A percentile compares a stretch with the other conserved stretches of the same genome.
Evolutionary conservation across 2,888 invertebrate species (phyloP).

Genomic region (Nymphalis polychloros): DNA sequence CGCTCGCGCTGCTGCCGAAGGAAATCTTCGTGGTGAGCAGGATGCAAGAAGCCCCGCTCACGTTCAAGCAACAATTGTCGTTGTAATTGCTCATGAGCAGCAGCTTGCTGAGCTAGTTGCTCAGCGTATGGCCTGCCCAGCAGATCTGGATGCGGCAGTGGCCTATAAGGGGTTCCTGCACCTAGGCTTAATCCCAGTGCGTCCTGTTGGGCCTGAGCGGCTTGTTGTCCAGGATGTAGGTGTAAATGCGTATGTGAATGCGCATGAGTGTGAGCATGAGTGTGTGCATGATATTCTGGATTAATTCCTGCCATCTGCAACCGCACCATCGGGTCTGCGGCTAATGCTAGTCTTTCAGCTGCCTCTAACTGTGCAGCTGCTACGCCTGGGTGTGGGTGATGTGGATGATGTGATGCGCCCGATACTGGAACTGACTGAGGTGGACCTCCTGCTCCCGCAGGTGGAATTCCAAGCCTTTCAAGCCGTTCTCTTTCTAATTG

Average conservation of each 20-base stretch:
- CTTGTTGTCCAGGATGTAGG: slow-evolving; percentile 88
- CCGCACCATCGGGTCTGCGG: slow-evolving; percentile 95
- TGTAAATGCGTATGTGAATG: slow-evolving; percentile 94
- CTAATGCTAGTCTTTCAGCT: slow-evolving; percentile 90
- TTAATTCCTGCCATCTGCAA: slow-evolving; percentile 96
- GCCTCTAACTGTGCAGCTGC: slow-evolving; percentile 85
- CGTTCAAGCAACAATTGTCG: slow-evolving; percentile 92
- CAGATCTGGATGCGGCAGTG: slow-evolving; percentile 88
- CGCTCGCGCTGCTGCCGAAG: slow-evolving; percentile 90
- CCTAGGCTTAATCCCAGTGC: slow-evolving; percentile 67
- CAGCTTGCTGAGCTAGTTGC: slow-evolving; percentile 89
- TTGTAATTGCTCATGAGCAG: slow-evolving; percentile 92
- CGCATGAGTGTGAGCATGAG: slow-evolving; percentile 95
- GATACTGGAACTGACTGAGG: slow-evolving; percentile 75
- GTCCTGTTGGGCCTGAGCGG: slow-evolving; percentile 86
- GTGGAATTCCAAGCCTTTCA: slow-evolving; percentile 90
- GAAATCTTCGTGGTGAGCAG: slow-evolving; percentile 79
- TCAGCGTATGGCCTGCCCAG: slow-evolving; percentile 91
- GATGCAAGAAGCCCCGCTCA: slow-evolving; percentile 85
- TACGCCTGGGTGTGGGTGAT: slow-evolving; percentile 78
- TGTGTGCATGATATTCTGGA: slow-evolving; percentile 95
- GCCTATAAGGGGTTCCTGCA: slow-evolving; percentile 82
- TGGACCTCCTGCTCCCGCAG: slow-evolving; percentile 78
- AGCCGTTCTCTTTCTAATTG: slow-evolving; percentile 94
- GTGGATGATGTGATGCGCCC: slow-evolving; percentile 81